These are phyloP conservation scores for Lithophane semibrunnea DNA, from an alignment of 2,888 invertebrate species.

Conservation along the genomic window DNA sequence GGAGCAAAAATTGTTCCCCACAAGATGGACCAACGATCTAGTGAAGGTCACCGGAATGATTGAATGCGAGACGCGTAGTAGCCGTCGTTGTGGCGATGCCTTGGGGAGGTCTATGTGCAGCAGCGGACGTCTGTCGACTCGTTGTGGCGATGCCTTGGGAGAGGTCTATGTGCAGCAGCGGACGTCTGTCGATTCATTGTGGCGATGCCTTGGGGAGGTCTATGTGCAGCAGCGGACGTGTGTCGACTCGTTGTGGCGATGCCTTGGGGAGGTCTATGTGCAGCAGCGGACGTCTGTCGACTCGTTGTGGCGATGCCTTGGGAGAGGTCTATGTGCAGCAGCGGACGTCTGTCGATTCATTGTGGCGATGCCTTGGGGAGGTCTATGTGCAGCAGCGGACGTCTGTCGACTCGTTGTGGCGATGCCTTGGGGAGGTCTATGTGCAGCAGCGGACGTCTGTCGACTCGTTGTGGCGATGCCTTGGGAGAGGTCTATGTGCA, in stretches of 20 bases:
- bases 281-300: background rate
- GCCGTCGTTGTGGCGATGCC: background rate
- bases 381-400: background rate
- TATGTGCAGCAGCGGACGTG: background rate
- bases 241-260: background rate
- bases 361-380: background rate
- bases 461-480: background rate
- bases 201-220: background rate
- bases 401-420: background rate
- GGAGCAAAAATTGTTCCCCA: no score
- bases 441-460: background rate
- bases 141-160: background rate
- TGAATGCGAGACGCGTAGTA: background rate
- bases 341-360: background rate
- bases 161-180: background rate
- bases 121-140: background rate
- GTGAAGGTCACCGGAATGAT: background rate
- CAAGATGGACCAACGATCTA: background rate
- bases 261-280: background rate
- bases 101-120: background rate
- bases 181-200: background rate
- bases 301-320: background rate
- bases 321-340: background rate
- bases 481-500: background rate
- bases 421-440: background rate